These are phyloP conservation scores for Ianthella basta DNA, from an alignment of 37 sponge, comb jelly and placozoan genomes.

Conservation along the genomic window DNA sequence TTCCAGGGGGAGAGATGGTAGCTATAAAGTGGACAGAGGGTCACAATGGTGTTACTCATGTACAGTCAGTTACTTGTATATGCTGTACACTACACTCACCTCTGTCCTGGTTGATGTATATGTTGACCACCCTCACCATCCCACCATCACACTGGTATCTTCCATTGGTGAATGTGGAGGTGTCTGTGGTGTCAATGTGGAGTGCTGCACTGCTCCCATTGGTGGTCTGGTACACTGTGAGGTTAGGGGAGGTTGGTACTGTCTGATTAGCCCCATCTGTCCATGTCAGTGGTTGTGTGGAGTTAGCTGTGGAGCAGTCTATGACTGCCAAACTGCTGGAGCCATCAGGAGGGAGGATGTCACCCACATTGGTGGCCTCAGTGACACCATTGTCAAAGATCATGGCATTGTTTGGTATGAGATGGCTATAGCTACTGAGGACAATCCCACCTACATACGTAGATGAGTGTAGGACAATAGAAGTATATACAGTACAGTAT, in stretches of 20 bases:
- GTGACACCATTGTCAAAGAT: background rate
- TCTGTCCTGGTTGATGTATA: no score
- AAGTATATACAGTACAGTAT: background rate
- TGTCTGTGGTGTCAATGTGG: background rate
- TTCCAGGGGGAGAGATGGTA: no score
- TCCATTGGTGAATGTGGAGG: slow-evolving; percentile 14
- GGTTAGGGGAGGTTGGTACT: background rate
- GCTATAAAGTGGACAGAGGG: no score
- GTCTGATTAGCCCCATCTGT: background rate
- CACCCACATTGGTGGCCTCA: no score
- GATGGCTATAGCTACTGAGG: background rate
- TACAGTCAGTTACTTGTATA: no score
- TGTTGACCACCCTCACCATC: no score
- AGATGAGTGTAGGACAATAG: no score
- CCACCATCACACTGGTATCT: slow-evolving; percentile 5
- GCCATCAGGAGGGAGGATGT: no score
- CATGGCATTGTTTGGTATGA: slow-evolving; percentile 21
- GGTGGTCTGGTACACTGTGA: slow-evolving; percentile 12
- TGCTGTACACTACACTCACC: no score
- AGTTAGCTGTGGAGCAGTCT: no score
- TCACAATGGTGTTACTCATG: no score
- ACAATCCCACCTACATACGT: slow-evolving; percentile 23
- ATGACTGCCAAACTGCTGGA: no score
- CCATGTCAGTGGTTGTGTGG: background rate
- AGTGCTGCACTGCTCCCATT: slow-evolving; percentile 10